phyloP scores from a whole-genome alignment of 2,113 vertebrate genomes.

The Planiliza haematocheilus region DNA sequence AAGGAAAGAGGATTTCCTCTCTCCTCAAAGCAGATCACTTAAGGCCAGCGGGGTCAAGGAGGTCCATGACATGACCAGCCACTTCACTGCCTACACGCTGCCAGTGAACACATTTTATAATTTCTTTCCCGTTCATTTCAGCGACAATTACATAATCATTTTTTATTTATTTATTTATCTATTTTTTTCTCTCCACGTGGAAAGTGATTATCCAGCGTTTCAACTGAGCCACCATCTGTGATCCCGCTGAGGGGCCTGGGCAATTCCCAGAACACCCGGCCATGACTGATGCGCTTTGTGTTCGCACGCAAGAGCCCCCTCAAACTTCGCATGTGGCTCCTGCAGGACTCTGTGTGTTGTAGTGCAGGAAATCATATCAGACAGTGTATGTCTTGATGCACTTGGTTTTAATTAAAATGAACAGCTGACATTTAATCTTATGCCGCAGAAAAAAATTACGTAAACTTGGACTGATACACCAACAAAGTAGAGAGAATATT shows the following conservation, averaged over 20 bases:
- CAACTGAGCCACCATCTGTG: constrained; percentile 73
- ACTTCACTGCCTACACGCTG: constrained; percentile 28
- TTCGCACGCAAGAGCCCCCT: constrained; percentile 56
- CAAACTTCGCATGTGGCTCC: constrained; percentile 40
- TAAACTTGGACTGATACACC: constrained; percentile 4
- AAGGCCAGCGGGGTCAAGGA: constrained; percentile 25
- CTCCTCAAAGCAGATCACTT: constrained; percentile 23
- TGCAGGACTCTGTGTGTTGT: constrained; percentile 27
- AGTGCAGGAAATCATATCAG: constrained; percentile 18
- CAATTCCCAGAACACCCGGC: constrained; percentile 63
- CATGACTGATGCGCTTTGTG: constrained; percentile 47
- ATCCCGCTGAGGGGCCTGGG: constrained; percentile 53
- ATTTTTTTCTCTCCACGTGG: constrained; percentile 26
- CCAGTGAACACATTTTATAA: constrained; percentile 42
- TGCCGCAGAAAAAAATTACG: constrained; percentile 9
- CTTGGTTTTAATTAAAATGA: constrained; percentile 43
- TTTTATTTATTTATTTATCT: constrained; percentile 5
- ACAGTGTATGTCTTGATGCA: constrained; percentile 6
- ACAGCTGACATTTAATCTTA: constrained; percentile 22
- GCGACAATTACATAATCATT: constrained; percentile 44
- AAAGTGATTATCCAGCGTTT: constrained; percentile 72
- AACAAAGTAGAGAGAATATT: not conserved
- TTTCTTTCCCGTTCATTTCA: constrained; percentile 45
- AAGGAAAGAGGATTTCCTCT: constrained; percentile 65
- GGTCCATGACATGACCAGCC: constrained; percentile 34